A percentile compares a stretch with the other conserved stretches of the same genome.
phyloP scores from a whole-genome alignment of 2,797 vertebrate species.

The Sebastes kiyomatsui region DNA sequence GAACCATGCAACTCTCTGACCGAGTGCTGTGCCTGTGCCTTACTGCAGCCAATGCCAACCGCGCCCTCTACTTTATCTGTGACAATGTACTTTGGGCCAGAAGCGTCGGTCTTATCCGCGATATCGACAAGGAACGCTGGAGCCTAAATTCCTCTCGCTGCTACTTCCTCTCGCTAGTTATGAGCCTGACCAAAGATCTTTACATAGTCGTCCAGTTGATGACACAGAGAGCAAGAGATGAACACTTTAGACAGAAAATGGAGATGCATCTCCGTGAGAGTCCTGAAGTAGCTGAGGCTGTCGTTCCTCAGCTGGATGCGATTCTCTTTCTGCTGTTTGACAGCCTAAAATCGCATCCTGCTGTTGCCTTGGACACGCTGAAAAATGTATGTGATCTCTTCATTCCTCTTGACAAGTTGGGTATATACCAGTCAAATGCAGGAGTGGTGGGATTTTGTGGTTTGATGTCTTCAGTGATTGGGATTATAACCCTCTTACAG shows the following conservation, averaged over 20 bases:
- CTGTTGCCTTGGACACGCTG: slow-evolving; percentile 87
- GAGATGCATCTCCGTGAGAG: slow-evolving; percentile 50
- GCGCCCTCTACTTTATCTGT: slow-evolving; percentile 90
- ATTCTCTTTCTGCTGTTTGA: slow-evolving; percentile 82
- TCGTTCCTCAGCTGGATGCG: slow-evolving; percentile 78
- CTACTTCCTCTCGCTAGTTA: slow-evolving; percentile 87
- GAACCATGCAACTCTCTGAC: slow-evolving; percentile 81
- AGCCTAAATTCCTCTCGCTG: slow-evolving; percentile 82
- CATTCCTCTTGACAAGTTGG: slow-evolving; percentile 89
- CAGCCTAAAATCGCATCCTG: slow-evolving; percentile 85
- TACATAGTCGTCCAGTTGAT: slow-evolving; percentile 86
- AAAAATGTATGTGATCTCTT: slow-evolving; percentile 94
- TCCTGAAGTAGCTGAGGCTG: slow-evolving; percentile 57
- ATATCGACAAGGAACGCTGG: slow-evolving; percentile 87
- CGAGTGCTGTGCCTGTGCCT: slow-evolving; percentile 88
- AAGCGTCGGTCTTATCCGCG: slow-evolving; percentile 80
- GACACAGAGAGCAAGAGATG: slow-evolving; percentile 72
- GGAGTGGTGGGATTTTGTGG: slow-evolving; percentile 92
- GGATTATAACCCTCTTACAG: slow-evolving; percentile 85
- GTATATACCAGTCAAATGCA: slow-evolving; percentile 86
- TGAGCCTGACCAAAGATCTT: slow-evolving; percentile 86
- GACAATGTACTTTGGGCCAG: slow-evolving; percentile 90
- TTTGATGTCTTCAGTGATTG: slow-evolving; percentile 90
- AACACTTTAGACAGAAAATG: slow-evolving; percentile 62
- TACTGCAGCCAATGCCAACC: slow-evolving; percentile 87